Evolutionary conservation across 2,888 invertebrate genomes (phyloP).

Genomic region (Acanthococcus lagerstroemiae): DNA sequence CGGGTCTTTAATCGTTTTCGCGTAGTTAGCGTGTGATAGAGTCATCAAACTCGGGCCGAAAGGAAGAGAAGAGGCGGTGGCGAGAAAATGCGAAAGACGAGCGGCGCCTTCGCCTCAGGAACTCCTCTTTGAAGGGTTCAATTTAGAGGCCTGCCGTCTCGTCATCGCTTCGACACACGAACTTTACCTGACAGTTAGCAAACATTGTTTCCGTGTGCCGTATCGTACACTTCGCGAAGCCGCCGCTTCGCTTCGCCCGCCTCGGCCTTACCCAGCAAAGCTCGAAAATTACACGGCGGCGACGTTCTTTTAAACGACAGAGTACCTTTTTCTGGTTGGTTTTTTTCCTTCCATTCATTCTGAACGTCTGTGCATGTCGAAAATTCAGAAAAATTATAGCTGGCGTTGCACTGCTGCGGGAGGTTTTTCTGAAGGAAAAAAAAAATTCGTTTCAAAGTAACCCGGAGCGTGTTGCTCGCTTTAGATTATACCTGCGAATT

Average conservation of each 20-base stretch:
- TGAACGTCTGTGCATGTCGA: too few species aligned
- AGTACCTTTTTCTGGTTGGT: too few species aligned
- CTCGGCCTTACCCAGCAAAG: not conserved
- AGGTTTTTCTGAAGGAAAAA: too few species aligned
- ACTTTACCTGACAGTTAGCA: not conserved
- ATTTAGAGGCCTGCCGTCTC: not conserved
- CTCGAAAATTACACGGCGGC: not conserved
- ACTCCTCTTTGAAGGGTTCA: not conserved
- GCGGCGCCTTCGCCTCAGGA: not conserved
- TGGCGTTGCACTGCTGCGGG: too few species aligned
- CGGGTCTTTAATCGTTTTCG: not conserved
- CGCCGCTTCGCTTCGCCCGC: too few species aligned
- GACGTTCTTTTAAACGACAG: too few species aligned
- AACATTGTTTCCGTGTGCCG: not conserved
- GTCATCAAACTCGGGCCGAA: not conserved
- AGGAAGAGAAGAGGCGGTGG: not conserved
- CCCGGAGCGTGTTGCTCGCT: too few species aligned
- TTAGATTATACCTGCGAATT: too few species aligned
- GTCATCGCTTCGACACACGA: not conserved
- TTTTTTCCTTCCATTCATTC: too few species aligned
- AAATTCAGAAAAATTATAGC: too few species aligned
- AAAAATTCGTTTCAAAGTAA: too few species aligned
- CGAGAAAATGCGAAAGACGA: not conserved
- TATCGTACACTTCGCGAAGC: too few species aligned
- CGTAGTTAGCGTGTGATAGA: not conserved